phyloP scores from a whole-genome alignment of 2,888 invertebrate species.

The Conomelus anceps region DNA sequence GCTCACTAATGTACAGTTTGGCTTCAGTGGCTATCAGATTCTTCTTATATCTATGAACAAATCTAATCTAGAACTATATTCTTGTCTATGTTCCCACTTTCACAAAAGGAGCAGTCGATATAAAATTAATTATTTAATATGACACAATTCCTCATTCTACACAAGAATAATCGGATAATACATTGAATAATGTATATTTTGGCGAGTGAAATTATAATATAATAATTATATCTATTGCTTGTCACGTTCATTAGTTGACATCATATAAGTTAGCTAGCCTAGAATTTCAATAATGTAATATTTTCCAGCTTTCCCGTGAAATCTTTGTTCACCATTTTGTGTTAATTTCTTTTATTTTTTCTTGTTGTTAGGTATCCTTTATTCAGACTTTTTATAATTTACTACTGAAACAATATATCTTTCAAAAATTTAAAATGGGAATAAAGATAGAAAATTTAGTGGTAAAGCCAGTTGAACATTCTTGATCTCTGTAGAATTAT shows the following conservation, averaged over 20 bases:
- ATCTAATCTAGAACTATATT: not conserved
- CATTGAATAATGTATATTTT: not conserved
- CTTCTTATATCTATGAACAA: not conserved
- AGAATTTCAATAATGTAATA: not conserved
- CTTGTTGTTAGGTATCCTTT: not conserved
- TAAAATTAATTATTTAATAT: not conserved
- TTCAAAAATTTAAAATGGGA: not conserved
- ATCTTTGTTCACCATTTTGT: not conserved
- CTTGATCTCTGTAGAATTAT: not conserved
- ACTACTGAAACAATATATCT: not conserved
- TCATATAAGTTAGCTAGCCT: not conserved
- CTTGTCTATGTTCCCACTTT: not conserved
- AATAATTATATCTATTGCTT: not conserved
- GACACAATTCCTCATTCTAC: not conserved
- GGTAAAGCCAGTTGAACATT: not conserved
- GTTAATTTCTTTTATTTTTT: not conserved
- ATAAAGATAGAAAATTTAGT: not conserved
- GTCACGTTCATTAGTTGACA: not conserved
- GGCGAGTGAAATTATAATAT: not conserved
- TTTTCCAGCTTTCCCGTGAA: not conserved
- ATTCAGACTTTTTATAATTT: not conserved
- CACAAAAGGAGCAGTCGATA: not conserved
- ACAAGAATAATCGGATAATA: not conserved
- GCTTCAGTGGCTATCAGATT: not conserved
- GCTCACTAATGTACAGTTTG: not conserved